Evolutionary conservation across 2,113 vertebrate species (phyloP).

Genomic region (Hylia prasina): DNA sequence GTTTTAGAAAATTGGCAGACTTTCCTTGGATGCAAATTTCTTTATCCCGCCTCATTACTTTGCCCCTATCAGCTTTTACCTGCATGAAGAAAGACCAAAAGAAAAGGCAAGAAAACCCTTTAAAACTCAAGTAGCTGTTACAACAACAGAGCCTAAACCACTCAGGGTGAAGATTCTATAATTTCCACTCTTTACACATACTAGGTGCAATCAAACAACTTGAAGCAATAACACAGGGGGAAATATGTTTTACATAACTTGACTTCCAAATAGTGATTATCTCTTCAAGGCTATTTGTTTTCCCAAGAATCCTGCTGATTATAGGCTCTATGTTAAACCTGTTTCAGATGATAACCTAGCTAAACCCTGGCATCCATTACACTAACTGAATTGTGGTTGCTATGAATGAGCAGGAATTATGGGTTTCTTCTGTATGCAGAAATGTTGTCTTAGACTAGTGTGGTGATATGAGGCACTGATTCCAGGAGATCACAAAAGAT

Average conservation of each 20-base stretch:
- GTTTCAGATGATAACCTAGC: slow-evolving; percentile 68
- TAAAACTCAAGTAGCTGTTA: slow-evolving; percentile 56
- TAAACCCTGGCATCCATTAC: slow-evolving; percentile 36
- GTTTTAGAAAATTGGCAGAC: slow-evolving; percentile 32
- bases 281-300: slow-evolving; percentile 61
- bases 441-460: not conserved
- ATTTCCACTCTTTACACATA: slow-evolving; percentile 35
- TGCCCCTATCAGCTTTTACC: slow-evolving; percentile 50
- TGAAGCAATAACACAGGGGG: slow-evolving; percentile 53
- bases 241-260: slow-evolving; percentile 67
- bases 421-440: not conserved
- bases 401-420: not conserved
- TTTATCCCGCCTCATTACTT: slow-evolving; percentile 22
- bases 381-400: slow-evolving; percentile 5
- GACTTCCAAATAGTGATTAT: slow-evolving; percentile 62
- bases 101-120: slow-evolving; percentile 59
- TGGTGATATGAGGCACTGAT: not conserved
- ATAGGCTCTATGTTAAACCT: slow-evolving; percentile 63
- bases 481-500: not conserved
- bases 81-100: slow-evolving; percentile 55
- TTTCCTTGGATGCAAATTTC: slow-evolving; percentile 36
- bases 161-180: slow-evolving; percentile 56
- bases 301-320: slow-evolving; percentile 67
- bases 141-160: slow-evolving; percentile 46
- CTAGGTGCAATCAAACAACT: slow-evolving; percentile 51